phyloP scores from a whole-genome alignment of 2,113 vertebrate genomes.

The Miniopterus natalensis region DNA sequence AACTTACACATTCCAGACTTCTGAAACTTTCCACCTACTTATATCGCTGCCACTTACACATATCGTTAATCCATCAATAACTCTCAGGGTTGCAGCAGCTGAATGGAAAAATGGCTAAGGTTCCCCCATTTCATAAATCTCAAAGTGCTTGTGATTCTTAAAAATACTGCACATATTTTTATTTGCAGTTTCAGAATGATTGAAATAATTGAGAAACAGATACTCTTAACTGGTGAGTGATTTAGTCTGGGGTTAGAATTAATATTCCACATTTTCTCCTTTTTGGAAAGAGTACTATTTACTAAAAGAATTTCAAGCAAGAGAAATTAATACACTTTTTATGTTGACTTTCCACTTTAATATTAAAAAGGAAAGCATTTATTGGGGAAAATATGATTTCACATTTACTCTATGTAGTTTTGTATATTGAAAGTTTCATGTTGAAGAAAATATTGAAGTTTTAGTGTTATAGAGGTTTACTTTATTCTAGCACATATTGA shows the following conservation, averaged over 20 bases:
- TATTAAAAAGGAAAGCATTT: conserved; percentile 77
- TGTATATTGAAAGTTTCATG: conserved; percentile 61
- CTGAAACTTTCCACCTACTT: conserved; percentile 81
- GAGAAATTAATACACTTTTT: conserved; percentile 76
- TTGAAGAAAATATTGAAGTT: conserved; percentile 67
- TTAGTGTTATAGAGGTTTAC: conserved; percentile 58
- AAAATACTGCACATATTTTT: conserved; percentile 78
- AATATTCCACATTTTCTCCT: conserved; percentile 78
- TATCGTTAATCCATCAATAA: conserved; percentile 85
- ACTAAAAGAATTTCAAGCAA: conserved; percentile 75
- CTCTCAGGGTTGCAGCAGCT: conserved; percentile 73
- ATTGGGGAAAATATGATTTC: conserved; percentile 79
- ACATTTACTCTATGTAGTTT: conserved; percentile 70
- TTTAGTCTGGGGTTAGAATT: conserved; percentile 80
- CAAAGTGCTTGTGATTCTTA: conserved; percentile 79
- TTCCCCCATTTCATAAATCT: conserved; percentile 83
- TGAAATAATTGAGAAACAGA: conserved; percentile 83
- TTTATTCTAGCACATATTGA: conserved; percentile 56
- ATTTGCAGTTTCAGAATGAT: conserved; percentile 80
- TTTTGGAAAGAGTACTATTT: conserved; percentile 79
- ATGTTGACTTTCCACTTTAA: conserved; percentile 76
- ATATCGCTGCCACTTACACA: conserved; percentile 78
- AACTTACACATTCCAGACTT: conserved; percentile 83
- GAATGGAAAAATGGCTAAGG: conserved; percentile 81
- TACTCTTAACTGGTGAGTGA: conserved; percentile 79